These are phyloP conservation scores for Pantherophis guttatus DNA, from an alignment of 2,113 vertebrate genomes.

Conservation along the genomic window DNA sequence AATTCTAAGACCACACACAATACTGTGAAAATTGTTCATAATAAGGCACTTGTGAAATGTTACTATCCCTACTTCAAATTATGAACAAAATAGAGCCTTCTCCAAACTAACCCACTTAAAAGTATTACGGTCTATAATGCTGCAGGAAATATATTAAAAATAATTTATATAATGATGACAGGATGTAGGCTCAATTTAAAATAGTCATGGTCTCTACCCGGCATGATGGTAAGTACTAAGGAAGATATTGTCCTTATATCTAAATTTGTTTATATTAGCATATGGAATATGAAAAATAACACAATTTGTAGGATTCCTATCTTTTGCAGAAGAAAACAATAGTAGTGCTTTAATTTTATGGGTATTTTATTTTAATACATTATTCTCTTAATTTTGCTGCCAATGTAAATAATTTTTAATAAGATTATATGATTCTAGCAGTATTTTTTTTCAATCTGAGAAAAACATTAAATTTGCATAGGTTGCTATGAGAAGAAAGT, in stretches of 20 bases:
- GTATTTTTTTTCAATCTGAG: not conserved
- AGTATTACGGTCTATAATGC: not conserved
- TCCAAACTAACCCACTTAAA: not conserved
- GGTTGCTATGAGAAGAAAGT: not conserved
- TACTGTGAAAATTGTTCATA: not conserved
- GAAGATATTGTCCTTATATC: not conserved
- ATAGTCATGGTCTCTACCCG: not conserved
- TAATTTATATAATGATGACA: not conserved
- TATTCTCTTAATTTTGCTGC: not conserved
- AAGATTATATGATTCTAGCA: not conserved
- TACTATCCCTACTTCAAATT: not conserved
- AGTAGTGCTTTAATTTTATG: not conserved
- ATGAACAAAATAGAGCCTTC: not conserved
- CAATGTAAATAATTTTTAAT: not conserved
- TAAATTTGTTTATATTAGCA: not conserved
- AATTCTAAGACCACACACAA: not conserved
- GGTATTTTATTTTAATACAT: not conserved
- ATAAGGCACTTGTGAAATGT: not conserved
- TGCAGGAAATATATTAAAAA: not conserved
- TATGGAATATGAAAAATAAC: not conserved
- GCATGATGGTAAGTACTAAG: not conserved
- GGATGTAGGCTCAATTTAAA: not conserved
- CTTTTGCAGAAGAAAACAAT: not conserved
- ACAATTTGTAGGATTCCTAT: not conserved
- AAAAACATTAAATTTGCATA: not conserved